Base-by-base conservation (phyloP, 1,140 invertebrate genomes). In the Macrostomum lignano region DNA sequence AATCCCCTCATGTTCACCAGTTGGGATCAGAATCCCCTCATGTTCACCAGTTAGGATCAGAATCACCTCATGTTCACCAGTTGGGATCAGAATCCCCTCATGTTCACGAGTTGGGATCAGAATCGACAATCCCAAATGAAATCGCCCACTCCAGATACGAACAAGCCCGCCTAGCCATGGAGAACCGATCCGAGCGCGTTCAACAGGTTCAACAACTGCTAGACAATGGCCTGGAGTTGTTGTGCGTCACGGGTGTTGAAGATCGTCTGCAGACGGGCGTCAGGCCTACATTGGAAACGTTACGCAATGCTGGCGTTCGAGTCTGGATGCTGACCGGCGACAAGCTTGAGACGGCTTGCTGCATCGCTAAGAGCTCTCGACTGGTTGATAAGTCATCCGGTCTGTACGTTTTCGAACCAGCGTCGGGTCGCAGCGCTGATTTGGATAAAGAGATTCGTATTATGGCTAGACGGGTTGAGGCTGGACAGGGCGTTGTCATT, bases 261-360 rank as follows among this genome's bases (percentile, higher is more conserved):
- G 63, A 65, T 39, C 52, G 61, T 26, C 49, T 65, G n/a, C 63
- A 64, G n/a, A n/a, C n/a, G n/a, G n/a, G n/a, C n/a, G n/a, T 96
- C 1, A 67, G 81, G 21, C 69, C 73, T 17, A 93, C 86, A 0
- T 60, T 98, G 2, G 79, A 88, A 51, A 60, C 82, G 33, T 56
- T 98, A 14, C 65, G 77, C 42, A 86, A 86, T 58, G 88, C 88
- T 38, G 86, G 86, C 21, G 81, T 96, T 31, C 91, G 82, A 64
- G 71, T 93, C 25, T 98, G 91, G 91, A 98, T 98, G 91, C 61
- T 98, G 38, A 98, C 91, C 0, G 91, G 91, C 25, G 91, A 98
- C 52, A 98, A 98, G 59, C 51, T 94, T 31, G 91, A 98, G 62
- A 98, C 91, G 1, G 91, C 88, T 9, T 78, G 76, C 17, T 94